Base-by-base conservation (phyloP, 2,888 invertebrate species). In the Chalcosyrphus nemorum region DNA sequence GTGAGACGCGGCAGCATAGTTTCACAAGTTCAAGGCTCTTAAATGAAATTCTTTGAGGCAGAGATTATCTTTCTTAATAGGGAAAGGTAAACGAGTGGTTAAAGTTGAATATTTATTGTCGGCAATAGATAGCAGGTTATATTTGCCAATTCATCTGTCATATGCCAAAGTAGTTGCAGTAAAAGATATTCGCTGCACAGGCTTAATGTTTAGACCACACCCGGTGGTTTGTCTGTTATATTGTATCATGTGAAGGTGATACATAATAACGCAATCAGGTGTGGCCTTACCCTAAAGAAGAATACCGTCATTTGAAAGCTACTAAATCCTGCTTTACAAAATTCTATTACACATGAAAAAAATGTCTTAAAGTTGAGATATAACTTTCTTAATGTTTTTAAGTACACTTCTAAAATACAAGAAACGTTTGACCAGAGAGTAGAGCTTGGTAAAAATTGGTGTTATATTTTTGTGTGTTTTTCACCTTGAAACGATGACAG, bases 21-120 rank as follows among this genome's bases (percentile, higher is more conserved):
- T 61, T n/a, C n/a, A 66, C 78, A 84, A 84, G 82, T 84, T 84
- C 80, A 84, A 84, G 82, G 82, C 82, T 78, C 81, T 81, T 43
- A 65, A 76, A 76, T 76, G 77, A 65, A 65, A 71, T 77, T 70
- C 70, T 54, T 61, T 41, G 6, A 54, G 35, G 24, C 21, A 13
- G 13, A 19, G 63, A 32, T 70, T 57, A 45, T 47, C 21, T 24
- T 56, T 45, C n/a, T 6, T 2, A 59, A 59, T 13, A n/a, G 11
- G 9, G 43, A 43, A 27, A 43, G 17, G 29, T 41, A 19, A 29
- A 43, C 29, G 29, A n/a, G 38, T 19, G 57, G 24, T 24, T 6
- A 24, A 21, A 57, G 57, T 32, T 13, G 2, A 9, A 21, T 63
- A 13, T 63, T 63, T 19, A 17, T 32, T n/a, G 38, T 13, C 5